A percentile compares a stretch with the other conserved stretches of the same genome.
Conservation (phyloP, 2,888 invertebrate genomes). For the Parelbella ahira region DNA sequence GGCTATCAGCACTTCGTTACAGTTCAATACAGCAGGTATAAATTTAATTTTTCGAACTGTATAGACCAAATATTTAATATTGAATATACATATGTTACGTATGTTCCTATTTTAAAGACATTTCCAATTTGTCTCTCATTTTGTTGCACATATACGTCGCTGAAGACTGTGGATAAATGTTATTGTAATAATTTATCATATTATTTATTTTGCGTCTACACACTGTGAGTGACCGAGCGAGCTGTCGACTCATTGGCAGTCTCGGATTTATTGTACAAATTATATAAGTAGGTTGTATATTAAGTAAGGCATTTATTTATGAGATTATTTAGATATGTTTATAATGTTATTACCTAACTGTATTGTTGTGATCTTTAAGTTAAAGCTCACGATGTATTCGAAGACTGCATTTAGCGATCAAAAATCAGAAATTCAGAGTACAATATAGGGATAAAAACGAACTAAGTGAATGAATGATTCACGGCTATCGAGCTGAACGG, state of each 20-base stretch:
- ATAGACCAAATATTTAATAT: conserved; percentile 59
- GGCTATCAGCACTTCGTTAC: conserved; percentile 41
- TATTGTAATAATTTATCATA: conserved; percentile 64
- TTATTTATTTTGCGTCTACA: conserved; percentile 72
- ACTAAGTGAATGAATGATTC: conserved; percentile 26
- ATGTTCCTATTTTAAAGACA: conserved; percentile 73
- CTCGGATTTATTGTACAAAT: conserved; percentile 71
- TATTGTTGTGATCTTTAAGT: conserved; percentile 73
- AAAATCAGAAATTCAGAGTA: conserved; percentile 47
- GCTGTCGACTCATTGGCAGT: conserved; percentile 49
- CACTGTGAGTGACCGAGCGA: conserved; percentile 57
- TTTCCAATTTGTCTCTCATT: conserved; percentile 51
- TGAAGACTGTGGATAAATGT: conserved; percentile 73
- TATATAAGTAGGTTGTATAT: conserved; percentile 62
- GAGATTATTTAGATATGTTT: conserved; percentile 73
- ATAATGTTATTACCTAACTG: conserved; percentile 51
- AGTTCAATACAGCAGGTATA: conserved; percentile 32
- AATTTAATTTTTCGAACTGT: conserved; percentile 40
- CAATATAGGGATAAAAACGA: conserved; percentile 29
- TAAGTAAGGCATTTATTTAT: conserved; percentile 73
- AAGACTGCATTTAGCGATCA: conserved; percentile 72
- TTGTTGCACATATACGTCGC: conserved; percentile 57
- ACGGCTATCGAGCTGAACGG: conserved; percentile 29
- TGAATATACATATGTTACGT: conserved; percentile 47
- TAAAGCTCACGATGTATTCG: conserved; percentile 38